These are phyloP conservation scores for Steromphala cineraria DNA, from an alignment of 2,888 invertebrate species.

Conservation along the genomic window DNA sequence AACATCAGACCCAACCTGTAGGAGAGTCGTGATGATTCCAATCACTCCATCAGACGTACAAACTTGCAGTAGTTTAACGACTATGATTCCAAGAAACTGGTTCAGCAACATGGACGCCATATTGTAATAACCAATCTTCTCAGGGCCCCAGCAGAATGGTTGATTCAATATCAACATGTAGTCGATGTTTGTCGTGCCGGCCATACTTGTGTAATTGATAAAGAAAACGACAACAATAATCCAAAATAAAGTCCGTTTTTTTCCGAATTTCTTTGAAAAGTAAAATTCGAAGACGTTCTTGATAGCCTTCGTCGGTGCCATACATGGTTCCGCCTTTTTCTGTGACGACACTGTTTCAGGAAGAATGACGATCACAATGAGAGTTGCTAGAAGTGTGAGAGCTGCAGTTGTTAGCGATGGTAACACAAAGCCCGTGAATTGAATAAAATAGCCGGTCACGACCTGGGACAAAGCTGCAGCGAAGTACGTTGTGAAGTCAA, in stretches of 20 bases:
- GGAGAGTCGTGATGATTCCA: background rate
- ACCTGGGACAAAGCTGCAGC: slow-evolving; percentile 19
- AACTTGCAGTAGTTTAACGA: background rate
- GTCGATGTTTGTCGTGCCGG: background rate
- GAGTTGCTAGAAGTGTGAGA: background rate
- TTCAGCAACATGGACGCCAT: background rate
- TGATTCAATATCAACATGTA: background rate
- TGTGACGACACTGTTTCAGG: background rate
- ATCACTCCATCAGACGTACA: background rate
- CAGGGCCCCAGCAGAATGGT: background rate
- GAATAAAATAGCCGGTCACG: background rate
- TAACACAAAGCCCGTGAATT: background rate
- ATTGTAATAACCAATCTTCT: background rate
- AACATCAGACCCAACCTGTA: background rate
- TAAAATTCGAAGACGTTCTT: background rate
- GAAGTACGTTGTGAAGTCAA: slow-evolving; percentile 27
- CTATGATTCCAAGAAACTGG: background rate
- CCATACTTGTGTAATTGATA: background rate
- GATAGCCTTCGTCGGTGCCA: background rate
- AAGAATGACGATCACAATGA: background rate
- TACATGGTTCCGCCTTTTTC: background rate
- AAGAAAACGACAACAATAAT: background rate
- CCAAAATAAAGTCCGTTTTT: background rate
- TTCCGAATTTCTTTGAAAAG: background rate
- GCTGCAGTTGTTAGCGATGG: background rate